Base-by-base conservation (phyloP, 2,888 invertebrate genomes). In the Nemoura dubitans region DNA sequence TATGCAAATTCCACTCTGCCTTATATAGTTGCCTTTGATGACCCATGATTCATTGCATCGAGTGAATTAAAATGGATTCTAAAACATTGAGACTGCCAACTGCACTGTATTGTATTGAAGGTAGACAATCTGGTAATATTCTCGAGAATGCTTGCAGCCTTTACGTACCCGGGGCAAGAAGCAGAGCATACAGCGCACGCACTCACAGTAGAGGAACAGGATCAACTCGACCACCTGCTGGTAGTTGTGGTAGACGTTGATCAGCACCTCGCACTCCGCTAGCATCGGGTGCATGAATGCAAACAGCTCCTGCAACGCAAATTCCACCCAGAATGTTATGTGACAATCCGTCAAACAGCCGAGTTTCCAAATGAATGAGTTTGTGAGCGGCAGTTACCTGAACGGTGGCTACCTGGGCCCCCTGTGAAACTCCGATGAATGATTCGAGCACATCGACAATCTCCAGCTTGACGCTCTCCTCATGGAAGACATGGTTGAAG, bases 191-290 rank as follows among this genome's bases (percentile, higher is more conserved):
- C 94, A 93, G 89, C 95, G 94, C 0, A 96, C 95, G 89, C 95
- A 94, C 90, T 95, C 95, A 76, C 94, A 94, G 88, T 96, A 95
- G 76, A 97, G 91, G 90, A 95, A 95, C 87, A 96, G 91, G 80
- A 96, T 94, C 21, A 96, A 93, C 89, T 96, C 94, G 84, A 97
- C 96, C 87, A 97, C 94, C 87, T 95, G 94, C 86, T 95, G 95
- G 91, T 96, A 96, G 91, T 96, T 96, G 91, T 96, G 95, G 90
- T 96, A 97, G 43, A 95, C 91, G 88, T 93, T 95, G 87, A 97
- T 91, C 83, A 97, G 92, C n/a, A 93, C 93, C 0, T 96, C 94
- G 88, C 96, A 91, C 90, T 95, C 95, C 28, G 93, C 93, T 89
- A 97, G 91, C 76, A 96, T 92, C 6, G 94, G 94, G 83, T 93